phyloP scores from a whole-genome alignment of 1,140 invertebrate species.

The Bombus huntii region DNA sequence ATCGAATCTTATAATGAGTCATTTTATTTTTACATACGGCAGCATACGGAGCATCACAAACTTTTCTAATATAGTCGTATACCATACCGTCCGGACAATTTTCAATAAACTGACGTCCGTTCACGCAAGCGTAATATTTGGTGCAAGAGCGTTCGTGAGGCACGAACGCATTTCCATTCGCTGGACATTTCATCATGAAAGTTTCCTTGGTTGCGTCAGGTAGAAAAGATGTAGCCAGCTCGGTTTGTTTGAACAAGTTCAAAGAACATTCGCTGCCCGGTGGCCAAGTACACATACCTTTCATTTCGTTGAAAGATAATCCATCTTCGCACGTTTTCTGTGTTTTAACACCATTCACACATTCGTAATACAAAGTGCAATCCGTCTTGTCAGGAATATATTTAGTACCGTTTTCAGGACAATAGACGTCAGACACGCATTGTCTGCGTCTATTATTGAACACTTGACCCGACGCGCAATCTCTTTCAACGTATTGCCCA shows the following conservation, averaged over 20 bases:
- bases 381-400: constrained; percentile 19
- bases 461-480: constrained; percentile 77
- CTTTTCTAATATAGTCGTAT: constrained; percentile 82
- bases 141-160: constrained; percentile 82
- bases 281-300: constrained; percentile 3
- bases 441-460: constrained; percentile 82
- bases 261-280: background rate
- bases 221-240: no score
- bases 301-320: constrained; percentile 73
- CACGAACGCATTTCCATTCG: constrained; percentile 60
- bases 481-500: constrained; percentile 77
- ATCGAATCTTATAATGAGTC: no score
- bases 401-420: fast-evolving
- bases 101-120: constrained; percentile 80
- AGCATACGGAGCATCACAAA: constrained; percentile 75
- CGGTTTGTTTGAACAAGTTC: background rate
- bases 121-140: constrained; percentile 83
- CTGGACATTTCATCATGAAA: background rate
- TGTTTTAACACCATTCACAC: constrained; percentile 36
- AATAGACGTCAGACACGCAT: constrained; percentile 70
- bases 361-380: constrained; percentile 75
- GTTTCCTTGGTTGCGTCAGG: background rate
- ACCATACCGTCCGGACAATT: constrained; percentile 79
- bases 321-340: constrained; percentile 72
- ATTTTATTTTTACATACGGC: background rate